These are phyloP conservation scores for Etia nguti DNA, from an alignment of 2,113 vertebrate genomes.

Conservation along the genomic window DNA sequence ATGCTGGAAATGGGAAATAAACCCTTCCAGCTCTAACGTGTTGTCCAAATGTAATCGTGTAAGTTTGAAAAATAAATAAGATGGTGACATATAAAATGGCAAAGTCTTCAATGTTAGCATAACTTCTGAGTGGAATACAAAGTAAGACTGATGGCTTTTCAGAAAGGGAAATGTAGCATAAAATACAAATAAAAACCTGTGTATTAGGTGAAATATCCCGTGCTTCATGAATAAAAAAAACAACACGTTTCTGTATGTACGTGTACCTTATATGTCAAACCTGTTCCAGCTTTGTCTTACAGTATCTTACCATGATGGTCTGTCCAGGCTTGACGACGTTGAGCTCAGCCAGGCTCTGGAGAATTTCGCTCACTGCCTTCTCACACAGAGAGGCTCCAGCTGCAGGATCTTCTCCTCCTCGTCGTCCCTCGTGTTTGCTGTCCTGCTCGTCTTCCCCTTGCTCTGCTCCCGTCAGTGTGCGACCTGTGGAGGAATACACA, in stretches of 20 bases:
- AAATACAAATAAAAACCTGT: background rate
- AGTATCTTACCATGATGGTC: conserved; percentile 62
- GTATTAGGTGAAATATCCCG: background rate
- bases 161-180: background rate
- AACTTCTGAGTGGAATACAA: background rate
- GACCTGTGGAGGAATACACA: conserved; percentile 47
- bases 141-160: background rate
- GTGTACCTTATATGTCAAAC: background rate
- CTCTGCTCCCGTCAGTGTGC: conserved; percentile 64
- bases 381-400: conserved; percentile 56
- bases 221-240: background rate
- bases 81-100: background rate
- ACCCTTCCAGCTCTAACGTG: background rate
- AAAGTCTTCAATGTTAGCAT: background rate
- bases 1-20: background rate
- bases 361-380: conserved; percentile 73
- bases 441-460: conserved; percentile 33
- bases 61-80: background rate
- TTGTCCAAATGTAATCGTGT: background rate
- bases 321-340: conserved; percentile 72
- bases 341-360: conserved; percentile 73
- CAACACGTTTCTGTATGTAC: background rate
- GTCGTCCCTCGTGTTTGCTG: conserved; percentile 16
- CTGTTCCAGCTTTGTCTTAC: background rate
- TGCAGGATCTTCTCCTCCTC: conserved; percentile 20